phyloP scores from a whole-genome alignment of 2,888 invertebrate genomes.

The Ellobium chinense region DNA sequence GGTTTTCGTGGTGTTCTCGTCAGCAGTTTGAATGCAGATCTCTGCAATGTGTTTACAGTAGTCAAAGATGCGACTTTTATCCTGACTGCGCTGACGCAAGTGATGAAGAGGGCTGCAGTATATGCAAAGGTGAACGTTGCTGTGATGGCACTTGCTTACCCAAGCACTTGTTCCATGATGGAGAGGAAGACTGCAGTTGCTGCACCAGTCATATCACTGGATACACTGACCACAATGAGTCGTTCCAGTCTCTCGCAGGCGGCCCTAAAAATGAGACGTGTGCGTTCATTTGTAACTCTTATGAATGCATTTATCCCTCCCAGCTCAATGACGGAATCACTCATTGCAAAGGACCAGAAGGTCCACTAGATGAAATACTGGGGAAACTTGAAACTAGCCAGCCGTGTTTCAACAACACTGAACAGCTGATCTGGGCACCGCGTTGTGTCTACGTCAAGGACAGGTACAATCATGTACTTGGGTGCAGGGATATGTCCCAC shows the following conservation, averaged over 20 bases:
- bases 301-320: neutral
- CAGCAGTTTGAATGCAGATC: too few species aligned
- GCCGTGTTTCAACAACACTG: neutral
- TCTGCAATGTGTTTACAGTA: neutral
- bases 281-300: conserved; percentile 1
- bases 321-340: neutral
- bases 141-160: conserved; percentile 10
- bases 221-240: neutral
- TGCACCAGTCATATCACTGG: neutral
- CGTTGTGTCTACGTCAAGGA: conserved; percentile 14
- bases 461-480: neutral
- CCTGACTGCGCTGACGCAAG: neutral
- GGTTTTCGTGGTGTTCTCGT: too few species aligned
- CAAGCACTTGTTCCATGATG: conserved; percentile 2
- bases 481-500: neutral
- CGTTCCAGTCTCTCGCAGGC: neutral
- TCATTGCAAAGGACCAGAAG: conserved; percentile 21
- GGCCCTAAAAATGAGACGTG: neutral
- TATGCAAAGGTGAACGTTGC: neutral
- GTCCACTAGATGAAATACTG: conserved; percentile 18
- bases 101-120: neutral
- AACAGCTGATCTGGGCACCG: neutral
- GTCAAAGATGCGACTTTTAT: neutral
- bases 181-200: conserved; percentile 8
- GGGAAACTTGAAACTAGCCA: neutral